phyloP scores from a whole-genome alignment of 2,888 invertebrate species.

The Himalopsyche tibetana region DNA sequence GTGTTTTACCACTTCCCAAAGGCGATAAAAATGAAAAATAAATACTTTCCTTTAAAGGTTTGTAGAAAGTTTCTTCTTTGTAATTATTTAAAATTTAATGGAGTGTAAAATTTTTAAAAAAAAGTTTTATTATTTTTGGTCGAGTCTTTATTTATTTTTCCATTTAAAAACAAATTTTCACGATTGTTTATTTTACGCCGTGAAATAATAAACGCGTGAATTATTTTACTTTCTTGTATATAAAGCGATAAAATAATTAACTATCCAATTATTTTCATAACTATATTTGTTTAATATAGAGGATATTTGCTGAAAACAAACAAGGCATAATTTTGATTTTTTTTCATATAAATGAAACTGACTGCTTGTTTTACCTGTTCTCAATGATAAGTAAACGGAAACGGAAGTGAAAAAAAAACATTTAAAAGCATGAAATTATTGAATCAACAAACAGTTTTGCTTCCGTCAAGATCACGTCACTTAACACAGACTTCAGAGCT shows the following conservation, averaged over 20 bases:
- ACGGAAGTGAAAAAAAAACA: no score
- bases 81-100: neutral
- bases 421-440: no score
- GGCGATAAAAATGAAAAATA: no score
- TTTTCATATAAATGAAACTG: neutral
- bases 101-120: neutral
- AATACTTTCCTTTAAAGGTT: no score
- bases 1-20: no score
- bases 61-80: neutral
- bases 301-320: neutral
- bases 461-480: no score
- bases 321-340: neutral
- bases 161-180: neutral
- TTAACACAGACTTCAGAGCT: no score
- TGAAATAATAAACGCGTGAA: neutral
- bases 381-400: no score
- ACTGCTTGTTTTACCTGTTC: neutral
- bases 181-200: neutral
- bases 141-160: neutral
- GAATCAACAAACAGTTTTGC: no score
- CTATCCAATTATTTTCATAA: neutral
- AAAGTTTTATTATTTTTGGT: neutral
- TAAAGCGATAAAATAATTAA: neutral
- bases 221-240: neutral
- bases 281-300: neutral